A percentile compares a stretch with the other conserved stretches of the same genome.
These are phyloP conservation scores for Rambutsinella grinnellia DNA, from an alignment of 2,888 invertebrate species.

Conservation along the genomic window DNA sequence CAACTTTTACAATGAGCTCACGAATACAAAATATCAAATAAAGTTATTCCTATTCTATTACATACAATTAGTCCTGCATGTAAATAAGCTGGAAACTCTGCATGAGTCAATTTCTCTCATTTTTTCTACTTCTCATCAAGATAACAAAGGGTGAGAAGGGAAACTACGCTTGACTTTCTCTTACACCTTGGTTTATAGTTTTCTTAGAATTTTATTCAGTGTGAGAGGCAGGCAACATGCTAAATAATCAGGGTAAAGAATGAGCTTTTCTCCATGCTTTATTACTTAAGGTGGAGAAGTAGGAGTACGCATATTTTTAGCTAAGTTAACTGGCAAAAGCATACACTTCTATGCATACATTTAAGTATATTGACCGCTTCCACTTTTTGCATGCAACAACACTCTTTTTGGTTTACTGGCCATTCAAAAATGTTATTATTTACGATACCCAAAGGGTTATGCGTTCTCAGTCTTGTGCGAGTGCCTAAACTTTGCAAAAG, in stretches of 20 bases:
- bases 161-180: background rate
- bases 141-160: slow-evolving; percentile 24
- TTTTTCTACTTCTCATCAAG: slow-evolving; percentile 17
- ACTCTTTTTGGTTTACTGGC: background rate
- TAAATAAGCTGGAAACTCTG: too few relatives aligned
- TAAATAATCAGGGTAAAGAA: background rate
- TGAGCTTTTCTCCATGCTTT: background rate
- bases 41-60: too few relatives aligned
- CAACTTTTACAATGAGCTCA: too few relatives aligned
- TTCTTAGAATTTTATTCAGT: background rate
- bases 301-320: too few relatives aligned
- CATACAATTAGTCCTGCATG: too few relatives aligned
- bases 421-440: background rate
- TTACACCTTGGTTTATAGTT: too few relatives aligned
- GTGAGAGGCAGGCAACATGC: background rate
- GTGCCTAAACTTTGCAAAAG: too few relatives aligned
- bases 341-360: background rate
- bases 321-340: background rate
- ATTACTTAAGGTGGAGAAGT: too few relatives aligned
- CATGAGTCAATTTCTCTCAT: background rate
- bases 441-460: background rate
- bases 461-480: too few relatives aligned
- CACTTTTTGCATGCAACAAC: background rate
- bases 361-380: slow-evolving; percentile 28
- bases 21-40: too few relatives aligned